Percentiles rank a stretch among this genome's conserved stretches.
phyloP scores from a whole-genome alignment of 2,888 invertebrate genomes.

The Andrena chrysosceles region DNA sequence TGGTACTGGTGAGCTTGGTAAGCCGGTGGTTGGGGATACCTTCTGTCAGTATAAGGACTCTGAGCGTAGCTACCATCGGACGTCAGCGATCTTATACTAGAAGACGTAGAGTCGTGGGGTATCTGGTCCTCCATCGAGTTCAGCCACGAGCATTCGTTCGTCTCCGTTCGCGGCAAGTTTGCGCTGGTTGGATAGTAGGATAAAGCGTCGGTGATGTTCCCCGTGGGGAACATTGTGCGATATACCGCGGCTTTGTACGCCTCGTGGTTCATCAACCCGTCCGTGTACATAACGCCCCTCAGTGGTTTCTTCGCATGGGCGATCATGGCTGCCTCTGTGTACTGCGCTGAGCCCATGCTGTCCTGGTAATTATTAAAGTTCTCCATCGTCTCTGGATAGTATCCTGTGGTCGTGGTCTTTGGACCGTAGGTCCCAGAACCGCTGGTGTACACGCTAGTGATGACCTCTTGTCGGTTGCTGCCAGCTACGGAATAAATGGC shows the following conservation, averaged over 20 bases:
- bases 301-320: slow-evolving; percentile 75
- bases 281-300: slow-evolving; percentile 82
- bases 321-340: slow-evolving; percentile 84
- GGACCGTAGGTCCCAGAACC: slow-evolving; percentile 88
- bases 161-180: slow-evolving; percentile 86
- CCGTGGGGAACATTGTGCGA: slow-evolving; percentile 90
- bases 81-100: slow-evolving; percentile 83
- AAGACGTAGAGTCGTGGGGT: slow-evolving; percentile 87
- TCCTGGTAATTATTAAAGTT: slow-evolving; percentile 85
- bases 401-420: slow-evolving; percentile 86
- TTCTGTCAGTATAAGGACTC: slow-evolving; percentile 79
- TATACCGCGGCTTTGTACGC: slow-evolving; percentile 88
- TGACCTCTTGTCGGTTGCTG: slow-evolving; percentile 89
- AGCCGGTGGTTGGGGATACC: slow-evolving; percentile 81
- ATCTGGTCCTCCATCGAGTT: slow-evolving; percentile 86
- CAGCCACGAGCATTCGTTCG: slow-evolving; percentile 87
- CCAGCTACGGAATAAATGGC: slow-evolving; percentile 92
- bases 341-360: slow-evolving; percentile 83
- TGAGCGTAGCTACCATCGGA: slow-evolving; percentile 81
- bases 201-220: slow-evolving; percentile 91
- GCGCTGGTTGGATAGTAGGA: slow-evolving; percentile 93
- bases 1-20: slow-evolving; percentile 81
- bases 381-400: slow-evolving; percentile 90
- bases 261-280: slow-evolving; percentile 88
- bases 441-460: slow-evolving; percentile 91